Percentiles rank a stretch among this genome's conserved stretches.
phyloP scores from a whole-genome alignment of 2,113 vertebrate genomes.

The Psilopogon haemacephalus region DNA sequence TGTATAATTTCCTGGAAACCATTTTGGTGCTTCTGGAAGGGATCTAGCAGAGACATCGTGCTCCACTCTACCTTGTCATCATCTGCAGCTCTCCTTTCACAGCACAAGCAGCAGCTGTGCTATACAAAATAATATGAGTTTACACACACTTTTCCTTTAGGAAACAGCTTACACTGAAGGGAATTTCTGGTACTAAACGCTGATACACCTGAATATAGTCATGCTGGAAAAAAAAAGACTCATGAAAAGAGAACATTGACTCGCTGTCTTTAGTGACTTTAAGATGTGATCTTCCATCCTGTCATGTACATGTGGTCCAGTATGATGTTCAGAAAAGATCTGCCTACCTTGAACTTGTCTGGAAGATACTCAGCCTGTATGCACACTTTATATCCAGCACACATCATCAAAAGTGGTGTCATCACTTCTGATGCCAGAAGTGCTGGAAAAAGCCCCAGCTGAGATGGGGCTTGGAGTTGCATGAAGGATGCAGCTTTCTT shows the following conservation, averaged over 20 bases:
- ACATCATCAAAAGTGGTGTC: neutral
- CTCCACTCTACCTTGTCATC: conserved; percentile 76
- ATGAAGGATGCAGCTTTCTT: rapidly evolving
- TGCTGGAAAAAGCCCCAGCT: neutral
- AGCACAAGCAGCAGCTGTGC: conserved; percentile 71
- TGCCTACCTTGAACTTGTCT: neutral
- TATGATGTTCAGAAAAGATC: conserved; percentile 27
- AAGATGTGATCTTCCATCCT: neutral
- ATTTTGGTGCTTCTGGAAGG: conserved; percentile 59
- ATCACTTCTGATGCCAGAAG: neutral
- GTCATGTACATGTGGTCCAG: neutral
- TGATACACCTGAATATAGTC: conserved; percentile 35
- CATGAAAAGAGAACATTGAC: conserved; percentile 45
- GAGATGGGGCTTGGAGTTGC: too few relatives aligned
- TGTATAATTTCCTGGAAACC: conserved; percentile 46
- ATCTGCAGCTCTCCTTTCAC: conserved; percentile 72
- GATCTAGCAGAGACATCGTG: conserved; percentile 71
- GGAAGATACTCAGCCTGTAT: neutral
- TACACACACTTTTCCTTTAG: conserved; percentile 71
- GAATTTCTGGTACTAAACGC: conserved; percentile 41
- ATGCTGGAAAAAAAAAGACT: conserved; percentile 7
- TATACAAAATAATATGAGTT: conserved; percentile 75
- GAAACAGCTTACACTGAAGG: conserved; percentile 64
- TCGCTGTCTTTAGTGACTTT: conserved; percentile 31
- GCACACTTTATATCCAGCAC: rapidly evolving